Base-by-base conservation (phyloP, 1,140 invertebrate genomes). In the Frieseomelitta varia region DNA sequence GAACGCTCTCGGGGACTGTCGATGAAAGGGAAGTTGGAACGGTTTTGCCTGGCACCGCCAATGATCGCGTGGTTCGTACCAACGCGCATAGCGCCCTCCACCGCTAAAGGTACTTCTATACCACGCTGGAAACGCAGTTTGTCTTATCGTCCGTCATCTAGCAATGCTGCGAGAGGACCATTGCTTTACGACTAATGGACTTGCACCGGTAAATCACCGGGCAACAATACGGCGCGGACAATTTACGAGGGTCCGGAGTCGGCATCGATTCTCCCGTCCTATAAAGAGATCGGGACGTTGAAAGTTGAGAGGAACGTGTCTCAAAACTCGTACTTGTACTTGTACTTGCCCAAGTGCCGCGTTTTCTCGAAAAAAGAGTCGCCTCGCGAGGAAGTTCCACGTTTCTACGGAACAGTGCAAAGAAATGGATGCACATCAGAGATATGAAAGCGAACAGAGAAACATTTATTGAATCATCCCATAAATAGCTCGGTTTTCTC, bases 151-250 rank as follows among this genome's bases (percentile, higher is more conserved):
- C 87, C 88, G 85, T 84, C 86, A 90, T 91, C 90, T 89, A 89
- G 90, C 81, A 80, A 86, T 80, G 90, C 39, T 47, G 79, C 86
- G 87, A 91, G 86, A 90, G 88, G 85, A 88, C 84, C 82, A 84
- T 91, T 89, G 87, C 88, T 91, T 92, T 92, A 90, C 91, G 90
- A 91, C 91, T 93, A 93, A 92, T 92, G 92, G 91, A 93, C 90
- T 92, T 83, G 88, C 87, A 86, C 86, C 91, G 83, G 88, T 93
- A 93, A 93, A 93, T 93, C 91, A 92, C 88, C 87, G 80, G 53
- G 77, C 82, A 17, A 92, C 91, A 91, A 91, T 90, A 86, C 90
- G 14, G 53, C 77, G 85, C 69, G 56, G 56, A 85, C 80, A 87
- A 92, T 92, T 93, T 91, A 92, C 90, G 91, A 91, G 85, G 87